Conservation (phyloP, 2,113 vertebrate genomes). For the Nyctibius bracteatus region DNA sequence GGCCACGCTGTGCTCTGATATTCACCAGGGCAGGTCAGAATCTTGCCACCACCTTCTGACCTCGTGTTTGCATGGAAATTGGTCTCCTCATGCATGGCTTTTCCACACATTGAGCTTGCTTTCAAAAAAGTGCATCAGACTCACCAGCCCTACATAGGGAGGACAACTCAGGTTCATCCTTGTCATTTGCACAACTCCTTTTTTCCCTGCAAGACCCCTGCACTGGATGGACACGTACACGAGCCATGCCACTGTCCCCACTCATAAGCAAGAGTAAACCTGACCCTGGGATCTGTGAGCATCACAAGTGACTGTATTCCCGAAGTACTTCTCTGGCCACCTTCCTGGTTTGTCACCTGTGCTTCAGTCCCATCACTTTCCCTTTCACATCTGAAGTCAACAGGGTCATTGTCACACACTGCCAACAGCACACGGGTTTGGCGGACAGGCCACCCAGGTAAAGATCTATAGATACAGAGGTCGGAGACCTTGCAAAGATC, state of each 20-base stretch:
- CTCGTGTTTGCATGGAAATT: accelerated
- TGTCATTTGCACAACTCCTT: background rate
- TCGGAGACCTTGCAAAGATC: background rate
- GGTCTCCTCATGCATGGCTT: background rate
- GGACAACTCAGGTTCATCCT: background rate
- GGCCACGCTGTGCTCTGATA: accelerated
- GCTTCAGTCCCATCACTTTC: background rate
- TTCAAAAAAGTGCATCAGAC: background rate
- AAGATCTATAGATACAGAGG: background rate
- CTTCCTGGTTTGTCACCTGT: background rate
- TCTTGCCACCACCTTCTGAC: background rate
- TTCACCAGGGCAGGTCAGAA: background rate
- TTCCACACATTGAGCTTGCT: background rate
- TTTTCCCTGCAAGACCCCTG: background rate
- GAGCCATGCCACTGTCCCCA: background rate
- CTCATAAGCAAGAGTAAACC: background rate
- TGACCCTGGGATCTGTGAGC: background rate
- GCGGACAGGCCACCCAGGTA: background rate
- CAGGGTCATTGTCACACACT: background rate
- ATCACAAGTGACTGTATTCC: accelerated
- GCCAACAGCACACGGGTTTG: accelerated
- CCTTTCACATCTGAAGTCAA: background rate
- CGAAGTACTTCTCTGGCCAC: background rate
- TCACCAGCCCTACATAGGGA: background rate
- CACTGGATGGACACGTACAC: accelerated